Percentiles rank a stretch among this genome's conserved stretches.
phyloP scores from a whole-genome alignment of 2,113 vertebrate genomes.

The Brachyhypopomus occidentalis region DNA sequence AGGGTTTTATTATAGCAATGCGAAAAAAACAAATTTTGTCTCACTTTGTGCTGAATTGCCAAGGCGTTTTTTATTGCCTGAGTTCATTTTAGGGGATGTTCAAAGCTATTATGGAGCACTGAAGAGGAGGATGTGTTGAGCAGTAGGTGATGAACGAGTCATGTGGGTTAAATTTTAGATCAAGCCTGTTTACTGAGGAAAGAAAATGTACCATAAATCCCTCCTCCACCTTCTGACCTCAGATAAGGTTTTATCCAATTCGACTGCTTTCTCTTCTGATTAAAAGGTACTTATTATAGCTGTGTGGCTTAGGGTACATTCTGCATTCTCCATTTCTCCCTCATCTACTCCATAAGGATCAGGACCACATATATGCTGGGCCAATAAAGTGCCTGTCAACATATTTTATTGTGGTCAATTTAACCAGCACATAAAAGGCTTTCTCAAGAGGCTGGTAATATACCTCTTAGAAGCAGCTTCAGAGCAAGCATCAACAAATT shows the following conservation, averaged over 20 bases:
- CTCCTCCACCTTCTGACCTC: constrained; percentile 61
- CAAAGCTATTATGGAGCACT: constrained; percentile 49
- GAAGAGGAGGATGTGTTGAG: constrained; percentile 54
- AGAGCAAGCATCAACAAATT: constrained; percentile 41
- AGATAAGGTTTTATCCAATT: constrained; percentile 73
- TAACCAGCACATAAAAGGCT: constrained; percentile 41
- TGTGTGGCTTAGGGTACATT: constrained; percentile 38
- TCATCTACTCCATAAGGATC: not conserved
- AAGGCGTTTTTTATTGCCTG: constrained; percentile 12
- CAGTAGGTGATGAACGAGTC: constrained; percentile 64
- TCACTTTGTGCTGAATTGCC: not conserved
- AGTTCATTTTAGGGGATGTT: constrained; percentile 59
- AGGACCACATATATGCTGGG: constrained; percentile 12
- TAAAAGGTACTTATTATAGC: constrained; percentile 68
- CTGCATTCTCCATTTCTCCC: constrained; percentile 31
- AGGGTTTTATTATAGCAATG: not conserved
- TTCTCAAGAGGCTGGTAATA: constrained; percentile 33
- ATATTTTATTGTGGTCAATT: constrained; percentile 43
- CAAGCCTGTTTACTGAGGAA: constrained; percentile 64
- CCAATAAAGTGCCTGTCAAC: constrained; percentile 32
- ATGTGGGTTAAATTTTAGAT: constrained; percentile 61
- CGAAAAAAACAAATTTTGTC: not conserved
- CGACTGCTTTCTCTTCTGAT: constrained; percentile 65
- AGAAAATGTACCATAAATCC: constrained; percentile 74
- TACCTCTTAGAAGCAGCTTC: constrained; percentile 34